Percentiles rank a stretch among this genome's conserved stretches.
Evolutionary conservation across 2,888 invertebrate genomes (phyloP).

Genomic region (Conomelus anceps): DNA sequence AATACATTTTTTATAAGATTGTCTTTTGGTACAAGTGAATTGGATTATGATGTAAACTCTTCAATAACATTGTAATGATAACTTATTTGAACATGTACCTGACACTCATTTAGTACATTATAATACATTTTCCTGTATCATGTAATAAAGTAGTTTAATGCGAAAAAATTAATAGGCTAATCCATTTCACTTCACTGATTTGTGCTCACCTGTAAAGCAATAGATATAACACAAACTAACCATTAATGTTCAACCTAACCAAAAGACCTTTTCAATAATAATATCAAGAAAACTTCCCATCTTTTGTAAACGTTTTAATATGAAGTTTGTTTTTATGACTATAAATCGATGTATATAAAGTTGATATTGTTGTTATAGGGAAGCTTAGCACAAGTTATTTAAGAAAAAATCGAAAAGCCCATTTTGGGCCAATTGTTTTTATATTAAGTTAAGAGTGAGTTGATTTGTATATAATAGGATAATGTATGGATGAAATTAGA

Average conservation of each 20-base stretch:
- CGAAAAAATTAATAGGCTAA: background rate
- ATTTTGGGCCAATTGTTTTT: constrained; percentile 27
- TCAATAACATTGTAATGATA: background rate
- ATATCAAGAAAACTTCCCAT: background rate
- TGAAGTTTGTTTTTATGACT: background rate
- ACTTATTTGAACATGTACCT: constrained; percentile 2
- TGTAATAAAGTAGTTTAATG: background rate
- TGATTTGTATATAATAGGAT: background rate
- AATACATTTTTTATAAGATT: background rate
- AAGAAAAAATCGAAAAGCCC: constrained; percentile 11
- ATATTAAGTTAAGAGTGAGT: constrained; percentile 10
- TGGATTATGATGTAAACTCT: background rate
- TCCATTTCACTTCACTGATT: background rate
- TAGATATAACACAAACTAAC: background rate
- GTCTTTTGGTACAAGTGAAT: background rate
- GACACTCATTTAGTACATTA: constrained; percentile 5
- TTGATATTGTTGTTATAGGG: constrained; percentile 25
- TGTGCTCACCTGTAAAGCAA: background rate
- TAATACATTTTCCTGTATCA: background rate
- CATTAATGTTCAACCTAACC: background rate
- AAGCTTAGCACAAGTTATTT: constrained; percentile 16
- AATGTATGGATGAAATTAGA: background rate
- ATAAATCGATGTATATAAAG: constrained; percentile 19
- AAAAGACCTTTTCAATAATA: background rate
- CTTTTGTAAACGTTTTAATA: background rate